Conservation (phyloP, 1,140 invertebrate species). For the Lamellibrachia luymesi region DNA sequence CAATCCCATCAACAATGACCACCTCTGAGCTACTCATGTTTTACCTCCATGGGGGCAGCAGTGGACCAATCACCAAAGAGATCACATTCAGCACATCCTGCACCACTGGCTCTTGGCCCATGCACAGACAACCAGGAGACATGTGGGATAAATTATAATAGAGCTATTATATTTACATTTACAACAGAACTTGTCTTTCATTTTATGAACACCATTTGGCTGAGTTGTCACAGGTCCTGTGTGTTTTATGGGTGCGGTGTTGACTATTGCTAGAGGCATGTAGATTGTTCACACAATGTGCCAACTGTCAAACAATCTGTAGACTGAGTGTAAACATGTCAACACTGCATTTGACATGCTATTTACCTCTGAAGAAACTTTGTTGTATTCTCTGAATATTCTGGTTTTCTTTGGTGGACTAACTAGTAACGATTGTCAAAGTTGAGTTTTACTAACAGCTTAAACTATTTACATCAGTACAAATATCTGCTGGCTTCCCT, state of each 20-base stretch:
- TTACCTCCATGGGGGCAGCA: neutral
- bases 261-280: neutral
- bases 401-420: too few relatives aligned
- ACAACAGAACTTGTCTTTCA: neutral
- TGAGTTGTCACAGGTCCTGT: neutral
- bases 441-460: too few relatives aligned
- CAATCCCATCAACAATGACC: neutral
- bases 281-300: neutral
- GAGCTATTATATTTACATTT: neutral
- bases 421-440: too few relatives aligned
- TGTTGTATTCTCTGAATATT: too few relatives aligned
- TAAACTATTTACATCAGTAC: too few relatives aligned
- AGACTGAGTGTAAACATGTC: neutral
- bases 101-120: neutral
- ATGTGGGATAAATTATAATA: neutral
- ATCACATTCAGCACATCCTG: too few relatives aligned
- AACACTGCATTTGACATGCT: too few relatives aligned
- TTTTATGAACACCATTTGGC: neutral
- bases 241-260: neutral
- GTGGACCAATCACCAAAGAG: neutral
- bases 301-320: neutral
- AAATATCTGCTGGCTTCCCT: too few relatives aligned
- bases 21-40: neutral
- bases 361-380: too few relatives aligned
- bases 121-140: neutral